phyloP scores from a whole-genome alignment of 2,113 vertebrate species.

The Catharus bicknelli region DNA sequence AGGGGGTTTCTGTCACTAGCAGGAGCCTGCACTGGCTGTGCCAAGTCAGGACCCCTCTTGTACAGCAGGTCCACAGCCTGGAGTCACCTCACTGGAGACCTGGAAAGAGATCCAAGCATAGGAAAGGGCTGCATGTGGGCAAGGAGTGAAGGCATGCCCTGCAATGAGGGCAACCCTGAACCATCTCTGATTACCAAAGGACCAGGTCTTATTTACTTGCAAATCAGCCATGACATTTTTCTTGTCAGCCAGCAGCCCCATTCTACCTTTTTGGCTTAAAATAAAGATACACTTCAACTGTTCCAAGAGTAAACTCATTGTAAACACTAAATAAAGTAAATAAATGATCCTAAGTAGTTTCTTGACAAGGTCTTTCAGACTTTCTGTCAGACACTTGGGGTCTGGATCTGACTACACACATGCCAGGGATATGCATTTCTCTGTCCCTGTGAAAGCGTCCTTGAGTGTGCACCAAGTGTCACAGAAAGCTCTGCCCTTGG shows the following conservation, averaged over 20 bases:
- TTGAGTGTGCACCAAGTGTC: neutral
- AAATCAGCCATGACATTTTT: neutral
- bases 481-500: neutral
- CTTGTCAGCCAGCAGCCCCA: neutral
- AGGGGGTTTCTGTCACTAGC: neutral
- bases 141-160: neutral
- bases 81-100: neutral
- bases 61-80: neutral
- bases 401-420: neutral
- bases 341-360: neutral
- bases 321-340: neutral
- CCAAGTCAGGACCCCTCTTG: accelerated
- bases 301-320: neutral
- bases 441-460: neutral
- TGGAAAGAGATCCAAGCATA: neutral
- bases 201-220: neutral
- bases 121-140: neutral
- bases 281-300: neutral
- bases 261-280: neutral
- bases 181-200: neutral
- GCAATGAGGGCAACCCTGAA: neutral
- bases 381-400: neutral
- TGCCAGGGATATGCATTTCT: neutral
- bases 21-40: neutral
- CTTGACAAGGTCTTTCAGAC: neutral